phyloP scores from a whole-genome alignment of 2,888 invertebrate species.

The Phalera bucephala region DNA sequence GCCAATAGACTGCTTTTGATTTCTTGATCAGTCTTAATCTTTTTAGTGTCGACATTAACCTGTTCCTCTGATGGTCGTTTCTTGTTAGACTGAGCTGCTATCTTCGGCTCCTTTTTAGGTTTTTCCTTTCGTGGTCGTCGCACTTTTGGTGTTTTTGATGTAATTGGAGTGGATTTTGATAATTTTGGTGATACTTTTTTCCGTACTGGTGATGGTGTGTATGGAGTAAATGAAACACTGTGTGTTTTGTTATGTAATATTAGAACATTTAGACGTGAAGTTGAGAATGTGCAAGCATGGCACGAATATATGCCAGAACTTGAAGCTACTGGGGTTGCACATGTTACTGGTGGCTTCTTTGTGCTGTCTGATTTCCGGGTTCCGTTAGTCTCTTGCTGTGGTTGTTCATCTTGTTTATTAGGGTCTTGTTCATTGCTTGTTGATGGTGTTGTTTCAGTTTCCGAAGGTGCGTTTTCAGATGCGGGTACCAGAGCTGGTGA shows the following conservation, averaged over 20 bases:
- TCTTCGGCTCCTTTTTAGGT: constrained; percentile 53
- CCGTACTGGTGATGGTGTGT: constrained; percentile 67
- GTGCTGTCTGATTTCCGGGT: constrained; percentile 22
- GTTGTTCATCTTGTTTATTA: constrained; percentile 10
- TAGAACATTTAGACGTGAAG: constrained; percentile 88
- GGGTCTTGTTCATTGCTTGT: constrained; percentile 25
- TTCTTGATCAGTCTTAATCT: constrained; percentile 83
- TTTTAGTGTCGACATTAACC: constrained; percentile 60
- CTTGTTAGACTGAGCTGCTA: constrained; percentile 47
- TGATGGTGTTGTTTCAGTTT: constrained; percentile 25
- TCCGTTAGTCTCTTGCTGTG: constrained; percentile 8
- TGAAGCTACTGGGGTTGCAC: constrained; percentile 42
- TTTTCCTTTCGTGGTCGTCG: constrained; percentile 61
- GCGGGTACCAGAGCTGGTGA: constrained; percentile 41
- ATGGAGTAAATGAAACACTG: constrained; percentile 75
- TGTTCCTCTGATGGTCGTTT: constrained; percentile 69
- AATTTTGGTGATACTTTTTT: constrained; percentile 60
- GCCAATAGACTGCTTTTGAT: constrained; percentile 87
- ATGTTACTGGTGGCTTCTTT: constrained; percentile 28
- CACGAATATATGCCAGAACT: constrained; percentile 81
- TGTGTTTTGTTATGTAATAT: constrained; percentile 89
- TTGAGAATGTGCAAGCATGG: constrained; percentile 85
- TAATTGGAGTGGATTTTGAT: constrained; percentile 30
- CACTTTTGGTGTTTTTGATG: constrained; percentile 52
- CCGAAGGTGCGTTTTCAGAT: constrained; percentile 33